Evolutionary conservation across 2,113 vertebrate genomes (phyloP), one percentile per base, ranked within the genome.

Genomic region (Pterophyllum scalare): DNA sequence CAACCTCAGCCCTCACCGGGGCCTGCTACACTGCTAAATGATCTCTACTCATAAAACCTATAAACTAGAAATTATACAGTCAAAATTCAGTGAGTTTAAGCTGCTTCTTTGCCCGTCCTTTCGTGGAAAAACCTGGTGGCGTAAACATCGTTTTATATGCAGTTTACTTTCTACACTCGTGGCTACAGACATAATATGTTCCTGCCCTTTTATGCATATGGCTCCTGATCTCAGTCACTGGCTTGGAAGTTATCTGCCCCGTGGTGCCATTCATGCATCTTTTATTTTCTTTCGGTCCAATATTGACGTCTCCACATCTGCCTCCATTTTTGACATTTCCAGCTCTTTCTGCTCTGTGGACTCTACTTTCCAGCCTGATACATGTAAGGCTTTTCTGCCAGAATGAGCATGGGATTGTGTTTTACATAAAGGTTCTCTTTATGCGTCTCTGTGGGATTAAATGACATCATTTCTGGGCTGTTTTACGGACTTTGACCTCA

Each of bases 401-500:
- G 54, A 82, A 22, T 31, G 28, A 9, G 7, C 9, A 12, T 12
- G 57, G 75, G 22, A 56, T 65, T 74, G 72, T 74, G 72, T 49
- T 38, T 72, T 56, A 57, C 35, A 74, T 75, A 20, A 52, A 81
- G 20, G 14, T 67, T 46, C 40, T 83, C 46, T 75, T 78, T 76
- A 72, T 22, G 52, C 40, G 74, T 72, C 60, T 86, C 62, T 79
- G 13, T 75, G 76, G 80, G 83, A 90, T 88, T 89, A 91, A 86
- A 26, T 87, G 6, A 79, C 59, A 75, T 81, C 78, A 90, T 88
- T 85, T 87, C 56, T 28, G 15, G 24, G 77, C 31, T 12, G 28
- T 1, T 49, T 62, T 52, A 77, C 38, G 31, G 40, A 58, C 33
- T 83, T 75, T 75, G 76, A 82, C 62, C 82, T 85, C 59, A 67